These are phyloP conservation scores for Drosophila heteroneura DNA, from an alignment of 2,888 invertebrate genomes.

Conservation along the genomic window DNA sequence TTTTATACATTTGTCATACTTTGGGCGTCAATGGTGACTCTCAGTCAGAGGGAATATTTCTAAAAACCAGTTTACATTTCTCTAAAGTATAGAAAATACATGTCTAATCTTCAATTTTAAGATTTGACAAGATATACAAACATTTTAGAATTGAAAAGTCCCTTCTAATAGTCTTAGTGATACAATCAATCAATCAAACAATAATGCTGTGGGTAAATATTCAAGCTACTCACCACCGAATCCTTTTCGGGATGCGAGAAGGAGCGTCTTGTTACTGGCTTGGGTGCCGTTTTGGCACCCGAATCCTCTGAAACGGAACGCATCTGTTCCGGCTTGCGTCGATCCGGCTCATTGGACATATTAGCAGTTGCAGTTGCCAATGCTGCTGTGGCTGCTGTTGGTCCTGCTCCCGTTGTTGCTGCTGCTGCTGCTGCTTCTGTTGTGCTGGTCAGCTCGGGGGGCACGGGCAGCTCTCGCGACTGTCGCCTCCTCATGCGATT, in stretches of 20 bases:
- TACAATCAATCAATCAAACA: background rate
- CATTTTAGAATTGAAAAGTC: too few relatives aligned
- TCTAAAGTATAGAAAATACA: too few relatives aligned
- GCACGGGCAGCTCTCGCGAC: constrained; percentile 78
- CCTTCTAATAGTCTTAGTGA: background rate
- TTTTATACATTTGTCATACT: background rate
- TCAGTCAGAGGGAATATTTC: background rate
- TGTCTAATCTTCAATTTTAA: too few relatives aligned
- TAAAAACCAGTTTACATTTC: too few relatives aligned
- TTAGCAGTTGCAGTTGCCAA: background rate
- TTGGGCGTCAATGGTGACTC: too few relatives aligned
- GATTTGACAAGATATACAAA: too few relatives aligned
- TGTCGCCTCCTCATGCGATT: constrained; percentile 80
- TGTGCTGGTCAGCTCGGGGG: constrained; percentile 61
- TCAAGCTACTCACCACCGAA: constrained; percentile 69
- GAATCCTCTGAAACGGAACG: constrained; percentile 85
- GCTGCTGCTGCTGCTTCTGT: constrained; percentile 1
- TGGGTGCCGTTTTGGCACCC: constrained; percentile 79
- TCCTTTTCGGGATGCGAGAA: constrained; percentile 85
- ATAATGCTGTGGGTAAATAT: background rate
- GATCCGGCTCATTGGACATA: constrained; percentile 41
- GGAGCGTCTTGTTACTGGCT: constrained; percentile 84
- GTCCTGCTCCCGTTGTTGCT: background rate
- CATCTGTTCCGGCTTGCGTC: constrained; percentile 84
- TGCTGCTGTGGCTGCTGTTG: background rate